phyloP scores from a whole-genome alignment of 2,888 invertebrate genomes.

The Adelphocoris suturalis region DNA sequence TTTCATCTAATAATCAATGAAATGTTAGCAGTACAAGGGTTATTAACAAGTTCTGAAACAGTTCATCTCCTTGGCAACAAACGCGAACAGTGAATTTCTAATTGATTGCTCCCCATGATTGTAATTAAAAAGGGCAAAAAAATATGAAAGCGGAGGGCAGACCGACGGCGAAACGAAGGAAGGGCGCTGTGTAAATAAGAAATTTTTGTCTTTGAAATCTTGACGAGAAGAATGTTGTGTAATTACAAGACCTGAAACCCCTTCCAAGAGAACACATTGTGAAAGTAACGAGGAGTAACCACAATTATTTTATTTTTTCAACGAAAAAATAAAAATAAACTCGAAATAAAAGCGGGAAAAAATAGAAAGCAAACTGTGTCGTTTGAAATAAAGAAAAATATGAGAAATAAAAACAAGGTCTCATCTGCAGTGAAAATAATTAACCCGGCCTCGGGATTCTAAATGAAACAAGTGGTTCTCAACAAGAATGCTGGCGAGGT shows the following conservation, averaged over 20 bases:
- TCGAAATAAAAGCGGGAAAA: conserved; percentile 26
- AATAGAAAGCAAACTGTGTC: conserved; percentile 43
- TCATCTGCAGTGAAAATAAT: conserved; percentile 61
- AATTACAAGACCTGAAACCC: conserved; percentile 51
- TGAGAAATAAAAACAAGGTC: conserved; percentile 48
- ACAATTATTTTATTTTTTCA: conserved; percentile 48
- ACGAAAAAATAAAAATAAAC: conserved; percentile 9
- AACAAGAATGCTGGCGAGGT: conserved; percentile 55
- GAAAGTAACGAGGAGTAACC: conserved; percentile 54
- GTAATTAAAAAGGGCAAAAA: not conserved
- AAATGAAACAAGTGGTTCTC: conserved; percentile 64
- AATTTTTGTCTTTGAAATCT: conserved; percentile 50
- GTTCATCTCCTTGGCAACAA: not conserved
- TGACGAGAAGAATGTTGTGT: conserved; percentile 51
- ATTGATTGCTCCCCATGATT: not conserved
- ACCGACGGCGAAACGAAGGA: not conserved
- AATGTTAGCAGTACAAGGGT: too few species aligned
- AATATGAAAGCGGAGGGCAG: not conserved
- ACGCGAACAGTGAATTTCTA: not conserved
- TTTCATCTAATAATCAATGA: too few species aligned
- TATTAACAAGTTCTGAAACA: not conserved
- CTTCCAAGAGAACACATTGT: conserved; percentile 49
- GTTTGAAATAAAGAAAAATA: conserved; percentile 47
- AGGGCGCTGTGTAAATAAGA: conserved; percentile 29
- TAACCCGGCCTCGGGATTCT: conserved; percentile 51